These are phyloP conservation scores for Tychaedon coryphoeus DNA, from an alignment of 2,113 vertebrate genomes.

Conservation along the genomic window DNA sequence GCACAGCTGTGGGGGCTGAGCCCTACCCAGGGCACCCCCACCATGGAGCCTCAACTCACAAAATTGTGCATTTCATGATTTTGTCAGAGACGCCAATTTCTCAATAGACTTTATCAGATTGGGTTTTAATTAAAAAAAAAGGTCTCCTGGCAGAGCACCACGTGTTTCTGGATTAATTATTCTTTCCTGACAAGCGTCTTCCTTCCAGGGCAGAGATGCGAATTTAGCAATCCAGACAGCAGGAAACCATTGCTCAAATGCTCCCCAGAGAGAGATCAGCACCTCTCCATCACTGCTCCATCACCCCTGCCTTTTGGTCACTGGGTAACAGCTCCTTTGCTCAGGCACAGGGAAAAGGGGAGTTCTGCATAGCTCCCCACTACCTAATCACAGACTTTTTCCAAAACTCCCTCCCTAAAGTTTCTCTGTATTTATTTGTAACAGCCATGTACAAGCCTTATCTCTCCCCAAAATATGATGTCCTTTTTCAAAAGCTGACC, in stretches of 20 bases:
- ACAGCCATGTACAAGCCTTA: neutral
- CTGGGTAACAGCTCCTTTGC: neutral
- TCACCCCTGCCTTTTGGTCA: neutral
- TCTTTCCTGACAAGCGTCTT: neutral
- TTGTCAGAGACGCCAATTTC: neutral
- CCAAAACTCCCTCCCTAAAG: neutral
- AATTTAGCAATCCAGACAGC: neutral
- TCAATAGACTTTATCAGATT: neutral
- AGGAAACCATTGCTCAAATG: neutral
- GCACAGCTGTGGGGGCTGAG: neutral
- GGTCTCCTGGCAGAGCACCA: neutral
- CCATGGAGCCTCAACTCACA: accelerated
- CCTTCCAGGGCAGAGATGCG: neutral
- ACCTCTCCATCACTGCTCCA: neutral
- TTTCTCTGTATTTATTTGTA: neutral
- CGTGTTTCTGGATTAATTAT: conserved; percentile 18
- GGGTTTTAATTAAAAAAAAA: conserved; percentile 39
- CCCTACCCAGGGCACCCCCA: neutral
- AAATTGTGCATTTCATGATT: neutral
- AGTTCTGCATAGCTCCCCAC: neutral
- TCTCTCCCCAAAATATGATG: neutral
- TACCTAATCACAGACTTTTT: neutral
- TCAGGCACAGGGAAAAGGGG: neutral
- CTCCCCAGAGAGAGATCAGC: neutral
- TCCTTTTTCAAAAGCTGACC: neutral